A percentile compares a stretch with the other conserved stretches of the same genome.
Evolutionary conservation across 2,888 invertebrate genomes (phyloP).

Genomic region (Branchellion lobata): DNA sequence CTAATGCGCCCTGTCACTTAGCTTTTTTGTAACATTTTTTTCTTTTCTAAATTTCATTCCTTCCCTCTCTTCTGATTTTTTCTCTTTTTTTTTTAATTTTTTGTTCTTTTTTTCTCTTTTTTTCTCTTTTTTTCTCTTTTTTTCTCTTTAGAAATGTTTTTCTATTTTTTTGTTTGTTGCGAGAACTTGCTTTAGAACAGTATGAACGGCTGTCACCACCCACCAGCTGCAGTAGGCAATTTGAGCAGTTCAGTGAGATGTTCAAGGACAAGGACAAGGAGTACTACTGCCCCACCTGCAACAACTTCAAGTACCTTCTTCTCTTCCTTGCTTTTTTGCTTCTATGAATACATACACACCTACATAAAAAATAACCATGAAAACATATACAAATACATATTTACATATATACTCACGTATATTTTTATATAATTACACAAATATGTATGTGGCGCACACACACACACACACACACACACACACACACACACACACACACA

Average conservation of each 20-base stretch:
- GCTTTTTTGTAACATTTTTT: too few species aligned
- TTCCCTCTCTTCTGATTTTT: too few species aligned
- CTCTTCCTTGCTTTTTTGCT: background rate
- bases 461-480: background rate
- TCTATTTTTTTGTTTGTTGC: too few species aligned
- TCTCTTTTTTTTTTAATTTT: too few species aligned
- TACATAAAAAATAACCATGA: background rate
- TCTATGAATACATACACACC: background rate
- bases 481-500: conserved; percentile 13
- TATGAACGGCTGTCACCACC: too few species aligned
- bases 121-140: too few species aligned
- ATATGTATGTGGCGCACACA: background rate
- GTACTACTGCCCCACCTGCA: conserved; percentile 60
- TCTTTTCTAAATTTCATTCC: too few species aligned
- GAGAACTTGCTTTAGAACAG: too few species aligned
- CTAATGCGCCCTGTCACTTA: too few species aligned
- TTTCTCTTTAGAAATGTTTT: too few species aligned
- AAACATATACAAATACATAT: background rate
- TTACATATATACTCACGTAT: background rate
- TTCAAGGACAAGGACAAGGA: conserved; percentile 53
- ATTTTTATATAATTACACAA: background rate
- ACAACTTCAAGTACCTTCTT: conserved; percentile 50
- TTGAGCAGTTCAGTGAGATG: conserved; percentile 41
- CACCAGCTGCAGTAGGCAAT: conserved; percentile 30
- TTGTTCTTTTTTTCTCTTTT: too few species aligned